Base-by-base conservation (phyloP, 1,140 invertebrate species). In the Drosophila bocki region DNA sequence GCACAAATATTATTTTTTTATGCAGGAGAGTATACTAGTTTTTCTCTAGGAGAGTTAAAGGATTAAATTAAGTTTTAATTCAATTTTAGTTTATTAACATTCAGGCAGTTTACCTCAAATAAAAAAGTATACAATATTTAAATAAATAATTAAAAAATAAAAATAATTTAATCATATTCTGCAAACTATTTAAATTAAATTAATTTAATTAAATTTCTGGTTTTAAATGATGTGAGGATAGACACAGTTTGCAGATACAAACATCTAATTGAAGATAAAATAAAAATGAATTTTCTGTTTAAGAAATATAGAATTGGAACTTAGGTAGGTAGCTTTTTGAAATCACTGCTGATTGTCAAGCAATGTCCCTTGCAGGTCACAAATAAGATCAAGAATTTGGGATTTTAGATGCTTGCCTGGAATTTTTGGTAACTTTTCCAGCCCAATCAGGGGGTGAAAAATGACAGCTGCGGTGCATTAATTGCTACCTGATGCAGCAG, bases 401-500 rank as follows among this genome's bases (percentile, higher is more conserved):
- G n/a, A 39, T 7, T 39, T 53, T 11, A 7, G 1, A 15, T 11
- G 33, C 19, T 63, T 32, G 2, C 9, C 12, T 11, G n/a, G 29
- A 22, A 68, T 56, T 45, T 67, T 35, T 5, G 9, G 9, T 9
- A 22, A 13, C 12, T 3, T 41, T 26, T 15, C 12, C 6, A 37
- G 15, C 8, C 37, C 32, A 69, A 32, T 47, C 22, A n/a, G 47
- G 48, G 63, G 39, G 32, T 67, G 67, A n/a, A 39, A 4, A 32
- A 5, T 11, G 15, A 6, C 48, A 65, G 7, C 37, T 47, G 41
- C 4, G 3, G 1, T n/a, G 5, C 29, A 1, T n/a, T 12, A n/a
- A 1, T 6, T 12, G 26, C 3, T 76, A 76, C 71, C 72, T 77
- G 75, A 15, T 32, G 44, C 13, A 9, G 12, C 17, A 15, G 17